Conservation (phyloP, 2,797 vertebrate genomes). For the Semotilus atromaculatus region DNA sequence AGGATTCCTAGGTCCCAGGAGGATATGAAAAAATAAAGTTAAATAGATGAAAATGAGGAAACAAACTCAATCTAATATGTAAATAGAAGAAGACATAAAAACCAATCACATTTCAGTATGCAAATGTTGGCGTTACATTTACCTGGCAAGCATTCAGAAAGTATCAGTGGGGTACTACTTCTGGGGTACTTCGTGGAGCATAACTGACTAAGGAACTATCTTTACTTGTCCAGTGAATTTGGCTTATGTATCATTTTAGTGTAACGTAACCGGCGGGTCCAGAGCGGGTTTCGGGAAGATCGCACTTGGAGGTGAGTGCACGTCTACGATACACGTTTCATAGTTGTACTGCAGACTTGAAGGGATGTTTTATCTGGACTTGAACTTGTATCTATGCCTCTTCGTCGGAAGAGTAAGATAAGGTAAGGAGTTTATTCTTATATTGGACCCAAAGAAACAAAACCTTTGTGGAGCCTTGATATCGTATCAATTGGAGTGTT, state of each 20-base stretch:
- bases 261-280: neutral
- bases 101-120: slow-evolving; percentile 8
- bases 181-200: neutral
- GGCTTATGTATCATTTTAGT: neutral
- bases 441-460: neutral
- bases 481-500: neutral
- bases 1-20: no score
- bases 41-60: neutral
- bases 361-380: no score
- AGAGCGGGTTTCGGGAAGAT: neutral
- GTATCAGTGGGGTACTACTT: neutral
- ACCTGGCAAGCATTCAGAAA: neutral
- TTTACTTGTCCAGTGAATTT: neutral
- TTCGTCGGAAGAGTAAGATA: slow-evolving; percentile 11
- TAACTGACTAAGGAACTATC: neutral
- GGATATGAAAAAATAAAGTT: neutral
- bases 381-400: neutral
- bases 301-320: slow-evolving; percentile 43
- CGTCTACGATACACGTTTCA: neutral
- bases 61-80: neutral
- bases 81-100: neutral
- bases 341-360: neutral
- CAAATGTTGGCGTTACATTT: neutral
- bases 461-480: neutral
- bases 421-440: slow-evolving; percentile 27